phyloP scores from a whole-genome alignment of 2,113 vertebrate species.

The Diphyllodes magnificus region DNA sequence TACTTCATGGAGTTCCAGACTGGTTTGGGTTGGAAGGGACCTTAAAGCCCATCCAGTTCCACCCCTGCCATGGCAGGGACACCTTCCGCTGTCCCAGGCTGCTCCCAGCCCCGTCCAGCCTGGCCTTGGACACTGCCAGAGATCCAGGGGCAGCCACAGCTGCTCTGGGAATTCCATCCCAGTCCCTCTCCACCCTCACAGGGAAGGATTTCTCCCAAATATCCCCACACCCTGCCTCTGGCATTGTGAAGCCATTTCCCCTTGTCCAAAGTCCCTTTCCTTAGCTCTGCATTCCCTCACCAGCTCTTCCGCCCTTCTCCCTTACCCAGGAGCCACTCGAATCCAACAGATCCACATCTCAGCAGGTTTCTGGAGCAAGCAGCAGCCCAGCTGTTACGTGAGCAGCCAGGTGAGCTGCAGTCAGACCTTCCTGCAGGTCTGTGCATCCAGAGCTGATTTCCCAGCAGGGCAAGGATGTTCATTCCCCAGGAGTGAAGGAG shows the following conservation, averaged over 20 bases:
- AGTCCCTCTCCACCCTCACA: not conserved
- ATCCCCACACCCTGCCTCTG: not conserved
- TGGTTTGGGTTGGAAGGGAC: not conserved
- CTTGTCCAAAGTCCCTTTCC: not conserved
- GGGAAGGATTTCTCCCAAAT: not conserved
- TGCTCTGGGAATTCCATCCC: not conserved
- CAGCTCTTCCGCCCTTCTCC: not conserved
- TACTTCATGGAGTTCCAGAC: accelerated
- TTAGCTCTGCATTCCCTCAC: not conserved
- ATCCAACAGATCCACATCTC: not conserved
- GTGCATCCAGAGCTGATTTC: not conserved
- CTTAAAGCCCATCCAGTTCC: not conserved
- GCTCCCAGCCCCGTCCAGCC: not conserved
- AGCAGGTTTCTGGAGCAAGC: not conserved
- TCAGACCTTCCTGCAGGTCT: not conserved
- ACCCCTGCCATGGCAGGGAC: not conserved
- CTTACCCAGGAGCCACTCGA: not conserved
- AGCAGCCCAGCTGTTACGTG: not conserved
- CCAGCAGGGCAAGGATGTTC: not conserved
- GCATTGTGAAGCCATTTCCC: not conserved
- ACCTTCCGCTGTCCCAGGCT: accelerated
- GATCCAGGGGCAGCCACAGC: not conserved
- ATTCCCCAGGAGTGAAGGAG: not conserved
- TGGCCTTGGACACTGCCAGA: not conserved
- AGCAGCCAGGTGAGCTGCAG: not conserved